These are phyloP conservation scores for Glaucomys volans DNA, from an alignment of 2,113 vertebrate genomes.

Conservation along the genomic window DNA sequence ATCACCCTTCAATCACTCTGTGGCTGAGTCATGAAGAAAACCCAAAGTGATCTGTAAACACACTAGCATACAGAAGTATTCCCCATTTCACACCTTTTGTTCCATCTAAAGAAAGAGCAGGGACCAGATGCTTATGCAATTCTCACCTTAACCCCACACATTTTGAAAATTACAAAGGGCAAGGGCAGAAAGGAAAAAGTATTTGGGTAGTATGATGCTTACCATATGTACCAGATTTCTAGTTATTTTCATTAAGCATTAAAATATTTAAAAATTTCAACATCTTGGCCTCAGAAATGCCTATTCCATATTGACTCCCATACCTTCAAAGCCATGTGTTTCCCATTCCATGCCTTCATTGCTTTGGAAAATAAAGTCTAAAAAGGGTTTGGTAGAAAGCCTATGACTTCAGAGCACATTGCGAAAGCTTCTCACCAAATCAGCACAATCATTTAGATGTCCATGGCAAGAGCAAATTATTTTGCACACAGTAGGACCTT, in stretches of 20 bases:
- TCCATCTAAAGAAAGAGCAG: constrained; percentile 25
- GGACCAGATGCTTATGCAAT: constrained; percentile 67
- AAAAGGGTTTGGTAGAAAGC: background rate
- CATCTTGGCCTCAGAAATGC: constrained; percentile 65
- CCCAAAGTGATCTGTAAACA: constrained; percentile 48
- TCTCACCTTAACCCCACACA: constrained; percentile 60
- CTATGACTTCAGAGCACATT: background rate
- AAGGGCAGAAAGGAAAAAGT: constrained; percentile 53
- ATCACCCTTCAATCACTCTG: constrained; percentile 75
- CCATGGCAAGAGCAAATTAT: background rate
- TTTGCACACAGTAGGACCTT: background rate
- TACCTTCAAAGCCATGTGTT: constrained; percentile 57
- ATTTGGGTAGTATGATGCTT: constrained; percentile 65
- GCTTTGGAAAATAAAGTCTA: constrained; percentile 38
- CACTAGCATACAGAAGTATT: constrained; percentile 23
- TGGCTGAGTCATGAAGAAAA: constrained; percentile 44
- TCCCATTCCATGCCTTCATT: constrained; percentile 11
- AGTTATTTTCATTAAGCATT: constrained; percentile 71
- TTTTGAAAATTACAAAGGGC: constrained; percentile 69
- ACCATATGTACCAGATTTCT: constrained; percentile 73
- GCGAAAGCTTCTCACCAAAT: background rate
- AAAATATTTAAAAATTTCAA: constrained; percentile 77
- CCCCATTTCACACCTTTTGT: constrained; percentile 65
- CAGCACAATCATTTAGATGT: background rate
- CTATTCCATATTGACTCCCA: background rate